Evolutionary conservation across 2,888 invertebrate species (phyloP).

Genomic region (Ophraella communa): DNA sequence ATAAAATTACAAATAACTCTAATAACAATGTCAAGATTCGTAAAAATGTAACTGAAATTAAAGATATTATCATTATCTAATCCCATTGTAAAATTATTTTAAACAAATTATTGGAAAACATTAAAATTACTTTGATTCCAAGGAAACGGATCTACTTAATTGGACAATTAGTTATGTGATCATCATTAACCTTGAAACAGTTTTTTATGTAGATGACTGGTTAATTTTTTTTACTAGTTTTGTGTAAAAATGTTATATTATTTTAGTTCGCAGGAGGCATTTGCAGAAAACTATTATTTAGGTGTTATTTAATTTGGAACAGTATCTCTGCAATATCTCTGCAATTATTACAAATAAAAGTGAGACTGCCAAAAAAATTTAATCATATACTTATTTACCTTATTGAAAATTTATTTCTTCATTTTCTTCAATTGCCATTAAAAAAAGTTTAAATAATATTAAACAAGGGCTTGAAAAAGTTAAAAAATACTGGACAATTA

Average conservation of each 20-base stretch:
- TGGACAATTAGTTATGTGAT: constrained; percentile 43
- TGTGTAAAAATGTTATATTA: not conserved
- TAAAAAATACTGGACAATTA: no score
- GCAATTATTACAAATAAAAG: no score
- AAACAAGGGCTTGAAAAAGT: no score
- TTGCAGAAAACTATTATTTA: no score
- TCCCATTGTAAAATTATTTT: constrained; percentile 2
- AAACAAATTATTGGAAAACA: constrained; percentile 35
- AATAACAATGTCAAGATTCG: not conserved
- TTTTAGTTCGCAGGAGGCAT: no score
- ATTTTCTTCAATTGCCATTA: no score
- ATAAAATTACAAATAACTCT: not conserved
- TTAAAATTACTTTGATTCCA: constrained; percentile 39
- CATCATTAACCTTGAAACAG: constrained; percentile 38
- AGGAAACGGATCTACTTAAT: constrained; percentile 45
- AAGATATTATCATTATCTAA: not conserved
- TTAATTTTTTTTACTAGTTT: not conserved
- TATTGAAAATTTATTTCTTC: no score
- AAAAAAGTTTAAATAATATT: no score
- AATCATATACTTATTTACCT: no score
- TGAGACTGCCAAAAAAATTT: no score
- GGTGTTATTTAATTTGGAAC: no score
- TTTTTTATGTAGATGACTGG: constrained; percentile 23
- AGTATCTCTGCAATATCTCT: no score
- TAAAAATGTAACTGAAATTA: not conserved